These are phyloP conservation scores for Melanotaenia pygmaea DNA, from an alignment of 2,797 vertebrate genomes.

Conservation along the genomic window DNA sequence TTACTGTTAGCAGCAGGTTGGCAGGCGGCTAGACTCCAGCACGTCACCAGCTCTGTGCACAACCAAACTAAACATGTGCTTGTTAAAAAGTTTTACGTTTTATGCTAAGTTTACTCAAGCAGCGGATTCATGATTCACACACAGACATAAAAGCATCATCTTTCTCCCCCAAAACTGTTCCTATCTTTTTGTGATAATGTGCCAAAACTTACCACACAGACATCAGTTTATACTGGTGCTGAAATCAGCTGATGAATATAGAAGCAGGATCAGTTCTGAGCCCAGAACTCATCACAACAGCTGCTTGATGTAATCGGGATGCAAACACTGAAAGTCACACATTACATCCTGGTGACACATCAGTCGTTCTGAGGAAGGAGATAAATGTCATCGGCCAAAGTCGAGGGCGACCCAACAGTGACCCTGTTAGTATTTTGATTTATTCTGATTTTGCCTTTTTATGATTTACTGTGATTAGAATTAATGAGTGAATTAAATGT, in stretches of 20 bases:
- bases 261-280: background rate
- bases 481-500: background rate
- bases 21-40: background rate
- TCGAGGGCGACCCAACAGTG: background rate
- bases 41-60: background rate
- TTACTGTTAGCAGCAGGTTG: background rate
- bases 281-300: background rate
- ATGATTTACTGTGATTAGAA: slow-evolving; percentile 9
- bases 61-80: background rate
- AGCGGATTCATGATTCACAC: background rate
- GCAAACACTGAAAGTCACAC: background rate
- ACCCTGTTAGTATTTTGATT: slow-evolving; percentile 13
- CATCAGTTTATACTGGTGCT: slow-evolving; percentile 35
- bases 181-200: background rate
- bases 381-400: background rate
- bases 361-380: background rate
- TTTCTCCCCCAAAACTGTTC: background rate
- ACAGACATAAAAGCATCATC: background rate
- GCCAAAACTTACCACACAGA: slow-evolving; percentile 26
- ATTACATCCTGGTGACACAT: background rate
- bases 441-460: background rate
- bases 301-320: background rate
- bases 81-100: too few species aligned
- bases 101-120: background rate
- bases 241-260: background rate